Evolutionary conservation across 2,113 vertebrate genomes (phyloP).

Genomic region (Xenopus laevis): DNA sequence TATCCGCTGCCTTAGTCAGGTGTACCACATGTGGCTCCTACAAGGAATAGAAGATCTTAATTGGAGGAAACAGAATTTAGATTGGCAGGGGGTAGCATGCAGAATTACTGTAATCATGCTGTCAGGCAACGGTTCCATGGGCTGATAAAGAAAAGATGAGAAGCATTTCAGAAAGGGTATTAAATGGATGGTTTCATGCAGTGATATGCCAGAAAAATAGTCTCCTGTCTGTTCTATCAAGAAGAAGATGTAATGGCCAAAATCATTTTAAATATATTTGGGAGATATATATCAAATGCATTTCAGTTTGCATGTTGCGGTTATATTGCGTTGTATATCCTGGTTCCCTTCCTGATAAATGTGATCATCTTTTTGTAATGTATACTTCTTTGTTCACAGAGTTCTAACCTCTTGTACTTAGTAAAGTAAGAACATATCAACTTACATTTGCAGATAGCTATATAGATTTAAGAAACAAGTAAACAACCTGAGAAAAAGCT

Average conservation of each 20-base stretch:
- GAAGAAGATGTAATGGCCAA: background rate
- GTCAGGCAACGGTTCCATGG: constrained; percentile 15
- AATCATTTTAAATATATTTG: constrained; percentile 5
- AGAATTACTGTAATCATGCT: constrained; percentile 28
- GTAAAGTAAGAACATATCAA: too few species aligned
- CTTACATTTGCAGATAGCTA: too few species aligned
- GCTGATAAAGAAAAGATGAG: constrained; percentile 19
- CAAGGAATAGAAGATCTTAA: background rate
- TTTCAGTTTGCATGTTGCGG: too few species aligned
- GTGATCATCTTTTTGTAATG: too few species aligned
- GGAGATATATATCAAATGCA: too few species aligned
- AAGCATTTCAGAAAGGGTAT: constrained; percentile 5
- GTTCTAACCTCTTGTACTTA: too few species aligned
- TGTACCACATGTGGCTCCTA: too few species aligned
- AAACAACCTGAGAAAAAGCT: too few species aligned
- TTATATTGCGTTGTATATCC: background rate
- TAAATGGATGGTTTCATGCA: constrained; percentile 5
- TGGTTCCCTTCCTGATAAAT: too few species aligned
- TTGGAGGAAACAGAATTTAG: background rate
- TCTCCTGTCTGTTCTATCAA: background rate
- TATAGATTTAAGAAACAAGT: too few species aligned
- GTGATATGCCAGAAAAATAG: constrained; percentile 6
- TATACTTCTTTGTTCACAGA: too few species aligned
- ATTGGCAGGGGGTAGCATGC: background rate
- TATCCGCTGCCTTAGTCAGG: too few species aligned